These are phyloP conservation scores for Decapterus maruadsi DNA, from an alignment of 2,797 vertebrate genomes.

Conservation along the genomic window DNA sequence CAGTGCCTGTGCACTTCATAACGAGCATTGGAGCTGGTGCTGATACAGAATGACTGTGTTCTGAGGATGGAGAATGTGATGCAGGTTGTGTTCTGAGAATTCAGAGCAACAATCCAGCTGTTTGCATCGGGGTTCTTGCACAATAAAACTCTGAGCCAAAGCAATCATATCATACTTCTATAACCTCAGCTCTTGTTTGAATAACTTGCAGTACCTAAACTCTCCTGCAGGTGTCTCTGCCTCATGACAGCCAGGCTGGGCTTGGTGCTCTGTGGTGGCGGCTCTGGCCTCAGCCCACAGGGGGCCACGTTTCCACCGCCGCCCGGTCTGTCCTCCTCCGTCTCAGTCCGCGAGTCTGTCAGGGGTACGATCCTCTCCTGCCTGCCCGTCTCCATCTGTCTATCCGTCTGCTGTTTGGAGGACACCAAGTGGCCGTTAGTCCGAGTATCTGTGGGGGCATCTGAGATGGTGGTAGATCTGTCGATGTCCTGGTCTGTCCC, in stretches of 20 bases:
- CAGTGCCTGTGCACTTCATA: not conserved
- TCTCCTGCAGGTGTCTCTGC: conserved; percentile 88
- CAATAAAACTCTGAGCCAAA: not conserved
- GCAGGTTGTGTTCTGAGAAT: too few species aligned
- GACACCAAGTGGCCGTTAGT: conserved; percentile 68
- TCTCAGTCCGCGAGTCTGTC: conserved; percentile 56
- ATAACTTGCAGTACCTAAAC: conserved; percentile 78
- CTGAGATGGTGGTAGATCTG: conserved; percentile 53
- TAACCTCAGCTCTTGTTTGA: not conserved
- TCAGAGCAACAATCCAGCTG: too few species aligned
- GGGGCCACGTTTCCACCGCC: conserved; percentile 24
- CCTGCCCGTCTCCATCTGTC: conserved; percentile 65
- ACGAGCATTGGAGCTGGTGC: not conserved
- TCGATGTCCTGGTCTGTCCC: conserved; percentile 57
- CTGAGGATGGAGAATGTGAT: too few species aligned
- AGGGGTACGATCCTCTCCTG: conserved; percentile 76
- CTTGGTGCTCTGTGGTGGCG: conserved; percentile 86
- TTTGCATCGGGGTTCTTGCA: too few species aligned
- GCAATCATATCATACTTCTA: not conserved
- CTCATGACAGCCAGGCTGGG: conserved; percentile 85
- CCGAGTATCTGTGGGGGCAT: conserved; percentile 51
- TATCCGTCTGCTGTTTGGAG: conserved; percentile 70
- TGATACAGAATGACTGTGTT: not conserved
- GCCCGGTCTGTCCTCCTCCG: conserved; percentile 66
- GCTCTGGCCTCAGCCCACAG: conserved; percentile 81